Conservation (phyloP, 2,888 invertebrate genomes). For the Abrostola triplasia region DNA sequence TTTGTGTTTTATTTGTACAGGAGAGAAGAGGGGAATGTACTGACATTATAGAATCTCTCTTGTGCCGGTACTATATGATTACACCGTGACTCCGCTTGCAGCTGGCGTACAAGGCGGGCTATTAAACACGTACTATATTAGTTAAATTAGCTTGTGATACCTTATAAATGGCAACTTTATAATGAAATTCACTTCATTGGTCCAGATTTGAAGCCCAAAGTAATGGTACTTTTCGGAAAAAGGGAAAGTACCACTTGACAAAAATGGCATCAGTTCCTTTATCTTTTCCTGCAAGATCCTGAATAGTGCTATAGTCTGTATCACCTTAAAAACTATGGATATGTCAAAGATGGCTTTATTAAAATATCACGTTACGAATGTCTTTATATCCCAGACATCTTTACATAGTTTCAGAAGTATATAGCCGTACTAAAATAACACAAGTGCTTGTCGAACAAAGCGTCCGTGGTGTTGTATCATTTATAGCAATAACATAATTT, state of each 20-base stretch:
- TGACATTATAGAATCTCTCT: not conserved
- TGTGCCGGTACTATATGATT: not conserved
- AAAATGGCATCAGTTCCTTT: too few relatives aligned
- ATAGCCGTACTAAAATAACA: constrained; percentile 3
- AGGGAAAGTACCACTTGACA: too few relatives aligned
- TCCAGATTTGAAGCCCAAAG: too few relatives aligned
- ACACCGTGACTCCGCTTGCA: not conserved
- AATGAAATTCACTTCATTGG: too few relatives aligned
- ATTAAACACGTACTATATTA: not conserved
- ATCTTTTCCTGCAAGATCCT: too few relatives aligned
- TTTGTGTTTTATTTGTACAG: constrained; percentile 3
- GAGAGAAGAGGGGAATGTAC: not conserved
- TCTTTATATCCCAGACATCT: too few relatives aligned
- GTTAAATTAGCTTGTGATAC: not conserved
- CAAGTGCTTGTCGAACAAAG: constrained; percentile 19
- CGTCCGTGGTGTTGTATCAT: constrained; percentile 13
- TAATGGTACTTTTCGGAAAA: too few relatives aligned
- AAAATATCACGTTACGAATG: too few relatives aligned
- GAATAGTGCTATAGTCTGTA: too few relatives aligned
- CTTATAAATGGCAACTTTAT: too few relatives aligned
- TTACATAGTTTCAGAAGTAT: not conserved
- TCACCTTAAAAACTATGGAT: too few relatives aligned
- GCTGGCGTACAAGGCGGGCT: not conserved
- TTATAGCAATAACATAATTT: constrained; percentile 24
- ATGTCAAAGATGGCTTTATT: too few relatives aligned